Conservation (phyloP, 2,113 vertebrate genomes). For the Eretmochelys imbricata region DNA sequence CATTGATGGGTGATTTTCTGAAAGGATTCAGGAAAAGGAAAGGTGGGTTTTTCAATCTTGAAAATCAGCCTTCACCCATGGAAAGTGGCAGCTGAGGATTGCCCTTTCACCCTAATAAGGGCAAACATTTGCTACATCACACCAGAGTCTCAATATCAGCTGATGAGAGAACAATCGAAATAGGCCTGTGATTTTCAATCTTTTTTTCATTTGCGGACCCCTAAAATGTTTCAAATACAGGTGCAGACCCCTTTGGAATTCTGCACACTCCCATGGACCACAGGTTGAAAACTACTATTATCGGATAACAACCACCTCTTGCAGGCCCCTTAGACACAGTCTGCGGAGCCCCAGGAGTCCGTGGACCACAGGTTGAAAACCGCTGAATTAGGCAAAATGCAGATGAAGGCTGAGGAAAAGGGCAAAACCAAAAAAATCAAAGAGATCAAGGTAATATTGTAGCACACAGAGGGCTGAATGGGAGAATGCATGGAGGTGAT, state of each 20-base stretch:
- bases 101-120: neutral
- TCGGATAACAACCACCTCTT: too few relatives aligned
- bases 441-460: neutral
- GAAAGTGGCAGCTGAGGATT: slow-evolving; percentile 15
- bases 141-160: neutral
- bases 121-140: neutral
- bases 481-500: neutral
- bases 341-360: too few relatives aligned
- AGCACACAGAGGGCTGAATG: neutral
- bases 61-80: neutral
- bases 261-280: too few relatives aligned
- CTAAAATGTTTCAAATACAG: too few relatives aligned
- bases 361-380: too few relatives aligned
- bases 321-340: too few relatives aligned
- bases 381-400: neutral
- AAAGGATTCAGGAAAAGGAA: neutral
- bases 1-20: neutral
- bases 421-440: neutral
- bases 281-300: too few relatives aligned
- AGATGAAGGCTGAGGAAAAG: neutral
- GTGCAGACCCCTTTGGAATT: too few relatives aligned
- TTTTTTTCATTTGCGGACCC: too few relatives aligned
- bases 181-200: neutral
- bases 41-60: neutral
- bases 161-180: neutral